These are phyloP conservation scores for Xiphydria camelus DNA, from an alignment of 2,888 invertebrate genomes.

Conservation along the genomic window DNA sequence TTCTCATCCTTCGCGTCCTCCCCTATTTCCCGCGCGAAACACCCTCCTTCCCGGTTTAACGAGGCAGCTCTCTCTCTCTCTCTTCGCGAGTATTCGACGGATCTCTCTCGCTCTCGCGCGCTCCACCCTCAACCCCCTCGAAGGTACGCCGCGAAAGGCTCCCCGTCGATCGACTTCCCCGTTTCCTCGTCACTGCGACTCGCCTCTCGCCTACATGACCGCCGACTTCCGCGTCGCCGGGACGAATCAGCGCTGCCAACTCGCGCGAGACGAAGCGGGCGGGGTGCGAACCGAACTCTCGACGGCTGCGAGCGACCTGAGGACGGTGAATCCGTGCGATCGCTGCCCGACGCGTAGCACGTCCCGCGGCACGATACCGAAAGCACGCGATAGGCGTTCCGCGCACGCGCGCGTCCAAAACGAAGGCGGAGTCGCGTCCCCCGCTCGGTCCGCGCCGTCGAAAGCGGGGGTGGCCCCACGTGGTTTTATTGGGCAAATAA, in stretches of 20 bases:
- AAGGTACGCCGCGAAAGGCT: no score
- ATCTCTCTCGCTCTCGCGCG: no score
- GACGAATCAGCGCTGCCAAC: not conserved
- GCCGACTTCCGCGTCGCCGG: no score
- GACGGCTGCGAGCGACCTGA: constrained; percentile 3
- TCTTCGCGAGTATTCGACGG: no score
- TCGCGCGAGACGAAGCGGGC: constrained; percentile 1
- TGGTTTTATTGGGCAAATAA: constrained; percentile 57
- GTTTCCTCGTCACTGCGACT: no score
- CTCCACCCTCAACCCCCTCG: no score
- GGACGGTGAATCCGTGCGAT: not conserved
- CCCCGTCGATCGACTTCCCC: no score
- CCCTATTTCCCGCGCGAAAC: no score
- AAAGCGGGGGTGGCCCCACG: constrained; percentile 43
- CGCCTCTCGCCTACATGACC: no score
- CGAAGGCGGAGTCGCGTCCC: not conserved
- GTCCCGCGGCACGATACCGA: constrained; percentile 9
- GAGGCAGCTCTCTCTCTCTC: no score
- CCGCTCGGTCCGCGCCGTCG: constrained; percentile 5
- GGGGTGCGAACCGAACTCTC: not conserved
- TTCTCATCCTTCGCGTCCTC: no score
- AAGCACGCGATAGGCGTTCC: constrained; percentile 24
- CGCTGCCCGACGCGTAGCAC: not conserved
- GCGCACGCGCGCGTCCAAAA: constrained; percentile 19
- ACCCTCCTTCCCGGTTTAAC: no score